phyloP scores from a whole-genome alignment of 2,888 invertebrate species.

The Platycheirus albimanus region DNA sequence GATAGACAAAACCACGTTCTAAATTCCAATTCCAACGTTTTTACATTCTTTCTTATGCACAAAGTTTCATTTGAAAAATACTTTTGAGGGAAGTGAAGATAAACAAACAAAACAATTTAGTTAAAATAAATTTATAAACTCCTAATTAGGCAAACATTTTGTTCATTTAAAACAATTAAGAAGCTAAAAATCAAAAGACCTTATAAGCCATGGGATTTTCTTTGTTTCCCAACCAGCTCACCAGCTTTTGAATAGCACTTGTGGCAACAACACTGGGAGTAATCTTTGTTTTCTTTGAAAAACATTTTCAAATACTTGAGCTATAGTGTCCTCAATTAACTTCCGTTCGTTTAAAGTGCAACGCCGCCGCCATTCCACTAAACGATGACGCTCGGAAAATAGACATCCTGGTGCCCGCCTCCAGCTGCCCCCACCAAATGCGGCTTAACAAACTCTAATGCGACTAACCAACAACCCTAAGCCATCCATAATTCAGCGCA shows the following conservation, averaged over 20 bases:
- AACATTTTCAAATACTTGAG: slow-evolving; percentile 36
- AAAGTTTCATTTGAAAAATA: too few species aligned
- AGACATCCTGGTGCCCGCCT: slow-evolving; percentile 27
- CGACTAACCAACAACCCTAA: slow-evolving; percentile 33
- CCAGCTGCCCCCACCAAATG: neutral
- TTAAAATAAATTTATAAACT: neutral
- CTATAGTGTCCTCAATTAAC: slow-evolving; percentile 38
- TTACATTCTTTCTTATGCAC: too few species aligned
- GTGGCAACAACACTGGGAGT: neutral
- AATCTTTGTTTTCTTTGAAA: slow-evolving; percentile 20
- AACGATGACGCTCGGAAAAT: slow-evolving; percentile 29
- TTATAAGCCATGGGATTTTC: too few species aligned
- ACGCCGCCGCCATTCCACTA: slow-evolving; percentile 35
- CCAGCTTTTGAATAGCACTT: neutral
- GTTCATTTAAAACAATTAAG: neutral
- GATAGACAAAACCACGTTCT: too few species aligned
- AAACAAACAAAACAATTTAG: too few species aligned
- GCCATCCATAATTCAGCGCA: slow-evolving; percentile 49
- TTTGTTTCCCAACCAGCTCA: neutral
- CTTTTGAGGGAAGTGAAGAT: too few species aligned
- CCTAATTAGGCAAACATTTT: neutral
- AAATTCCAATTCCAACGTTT: too few species aligned
- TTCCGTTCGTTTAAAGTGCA: slow-evolving; percentile 39
- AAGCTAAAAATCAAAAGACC: too few species aligned
- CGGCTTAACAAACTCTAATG: slow-evolving; percentile 20